Conservation (phyloP, 2,797 vertebrate species). For the Hemitrygon akajei region DNA sequence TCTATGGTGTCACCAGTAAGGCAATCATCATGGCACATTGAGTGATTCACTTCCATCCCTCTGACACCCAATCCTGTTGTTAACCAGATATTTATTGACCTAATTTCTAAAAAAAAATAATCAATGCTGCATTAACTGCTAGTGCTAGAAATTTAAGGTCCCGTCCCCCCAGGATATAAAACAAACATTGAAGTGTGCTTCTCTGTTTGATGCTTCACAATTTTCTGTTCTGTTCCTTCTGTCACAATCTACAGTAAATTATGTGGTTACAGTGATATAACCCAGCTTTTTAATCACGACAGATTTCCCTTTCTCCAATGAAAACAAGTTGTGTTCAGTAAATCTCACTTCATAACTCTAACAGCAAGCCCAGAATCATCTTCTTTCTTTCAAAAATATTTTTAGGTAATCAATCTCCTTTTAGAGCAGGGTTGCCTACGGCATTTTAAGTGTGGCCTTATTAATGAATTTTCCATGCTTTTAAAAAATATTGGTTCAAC, state of each 20-base stretch:
- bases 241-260: background rate
- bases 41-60: background rate
- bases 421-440: background rate
- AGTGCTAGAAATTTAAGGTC: background rate
- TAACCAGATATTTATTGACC: background rate
- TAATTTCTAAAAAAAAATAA: background rate
- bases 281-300: background rate
- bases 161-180: too few relatives aligned
- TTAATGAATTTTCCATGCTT: constrained; percentile 19
- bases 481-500: background rate
- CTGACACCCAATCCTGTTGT: background rate
- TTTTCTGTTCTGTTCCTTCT: background rate
- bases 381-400: background rate
- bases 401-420: background rate
- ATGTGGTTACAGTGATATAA: background rate
- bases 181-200: background rate
- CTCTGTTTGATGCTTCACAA: background rate
- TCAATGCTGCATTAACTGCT: background rate
- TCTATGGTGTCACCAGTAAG: background rate
- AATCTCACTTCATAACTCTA: background rate
- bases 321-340: background rate
- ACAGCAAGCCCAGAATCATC: background rate
- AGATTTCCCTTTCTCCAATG: background rate
- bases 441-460: constrained; percentile 12
- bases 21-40: background rate